phyloP scores from a whole-genome alignment of 2,888 invertebrate genomes.

The Agrochola lota region DNA sequence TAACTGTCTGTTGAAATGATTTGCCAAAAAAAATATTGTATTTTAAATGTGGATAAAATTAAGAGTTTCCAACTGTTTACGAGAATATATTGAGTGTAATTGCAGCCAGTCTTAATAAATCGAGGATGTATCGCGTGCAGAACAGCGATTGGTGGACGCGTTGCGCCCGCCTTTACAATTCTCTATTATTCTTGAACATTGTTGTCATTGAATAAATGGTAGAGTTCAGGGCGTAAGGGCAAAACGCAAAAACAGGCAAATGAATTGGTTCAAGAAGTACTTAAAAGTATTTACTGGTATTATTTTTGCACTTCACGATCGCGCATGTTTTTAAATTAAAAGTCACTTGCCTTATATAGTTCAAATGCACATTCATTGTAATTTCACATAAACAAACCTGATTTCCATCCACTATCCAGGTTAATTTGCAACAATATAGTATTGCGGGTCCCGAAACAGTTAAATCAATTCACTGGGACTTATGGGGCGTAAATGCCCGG shows the following conservation, averaged over 20 bases:
- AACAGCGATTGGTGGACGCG: not conserved
- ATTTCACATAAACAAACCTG: not conserved
- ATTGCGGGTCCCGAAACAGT: constrained; percentile 14
- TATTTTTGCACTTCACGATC: not conserved
- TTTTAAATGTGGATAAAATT: not conserved
- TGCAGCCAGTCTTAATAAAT: constrained; percentile 2
- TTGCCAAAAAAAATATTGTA: not conserved
- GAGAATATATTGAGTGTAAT: not conserved
- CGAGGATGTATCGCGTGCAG: not conserved
- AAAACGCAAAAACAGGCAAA: not conserved
- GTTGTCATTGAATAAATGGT: constrained; percentile 12
- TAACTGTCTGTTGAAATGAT: not conserved
- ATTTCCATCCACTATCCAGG: not conserved
- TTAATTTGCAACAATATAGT: not conserved
- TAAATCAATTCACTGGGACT: constrained; percentile 27
- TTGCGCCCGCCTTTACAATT: not conserved
- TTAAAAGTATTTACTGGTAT: not conserved
- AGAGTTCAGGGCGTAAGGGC: not conserved
- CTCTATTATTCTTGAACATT: constrained; percentile 3
- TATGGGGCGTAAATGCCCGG: constrained; percentile 14
- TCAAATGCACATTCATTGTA: not conserved
- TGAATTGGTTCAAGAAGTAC: not conserved
- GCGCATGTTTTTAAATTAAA: not conserved
- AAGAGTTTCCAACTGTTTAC: not conserved
- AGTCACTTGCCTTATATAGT: not conserved